Conservation (phyloP, 2,888 invertebrate genomes). For the Tortricodes alternella region DNA sequence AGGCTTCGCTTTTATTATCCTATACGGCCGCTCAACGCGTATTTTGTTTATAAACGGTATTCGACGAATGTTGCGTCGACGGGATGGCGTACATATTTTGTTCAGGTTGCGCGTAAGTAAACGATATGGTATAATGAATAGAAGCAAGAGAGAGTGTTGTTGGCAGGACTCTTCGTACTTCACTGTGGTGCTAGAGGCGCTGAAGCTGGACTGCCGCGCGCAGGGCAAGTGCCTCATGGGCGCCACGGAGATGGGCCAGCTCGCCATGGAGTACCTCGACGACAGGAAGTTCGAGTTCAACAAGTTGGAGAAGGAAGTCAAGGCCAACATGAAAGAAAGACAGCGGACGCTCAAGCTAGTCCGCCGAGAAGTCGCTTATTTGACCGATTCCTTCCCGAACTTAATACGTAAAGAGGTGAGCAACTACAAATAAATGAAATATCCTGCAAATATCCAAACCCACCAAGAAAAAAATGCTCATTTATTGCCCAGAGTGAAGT, state of each 20-base stretch:
- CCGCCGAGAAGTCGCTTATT: slow-evolving; percentile 67
- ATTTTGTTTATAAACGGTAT: slow-evolving; percentile 4
- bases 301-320: slow-evolving; percentile 82
- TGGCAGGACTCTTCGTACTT: slow-evolving; percentile 85
- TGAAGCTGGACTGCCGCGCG: slow-evolving; percentile 81
- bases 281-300: slow-evolving; percentile 84
- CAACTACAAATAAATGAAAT: not conserved
- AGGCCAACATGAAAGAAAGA: slow-evolving; percentile 84
- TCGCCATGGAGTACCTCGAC: slow-evolving; percentile 86
- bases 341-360: slow-evolving; percentile 80
- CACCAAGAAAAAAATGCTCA: too few species aligned
- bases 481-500: too few species aligned
- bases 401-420: slow-evolving; percentile 73
- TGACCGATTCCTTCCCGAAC: slow-evolving; percentile 71
- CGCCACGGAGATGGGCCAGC: slow-evolving; percentile 85
- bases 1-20: not conserved
- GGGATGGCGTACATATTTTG: too few species aligned
- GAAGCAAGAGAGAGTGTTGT: too few species aligned
- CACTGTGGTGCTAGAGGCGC: slow-evolving; percentile 82
- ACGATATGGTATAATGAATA: too few species aligned
- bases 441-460: not conserved
- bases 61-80: not conserved
- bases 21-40: not conserved
- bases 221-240: slow-evolving; percentile 85
- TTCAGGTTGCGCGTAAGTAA: too few species aligned